phyloP scores from a whole-genome alignment of 2,888 invertebrate genomes.

The Atrina japonica region DNA sequence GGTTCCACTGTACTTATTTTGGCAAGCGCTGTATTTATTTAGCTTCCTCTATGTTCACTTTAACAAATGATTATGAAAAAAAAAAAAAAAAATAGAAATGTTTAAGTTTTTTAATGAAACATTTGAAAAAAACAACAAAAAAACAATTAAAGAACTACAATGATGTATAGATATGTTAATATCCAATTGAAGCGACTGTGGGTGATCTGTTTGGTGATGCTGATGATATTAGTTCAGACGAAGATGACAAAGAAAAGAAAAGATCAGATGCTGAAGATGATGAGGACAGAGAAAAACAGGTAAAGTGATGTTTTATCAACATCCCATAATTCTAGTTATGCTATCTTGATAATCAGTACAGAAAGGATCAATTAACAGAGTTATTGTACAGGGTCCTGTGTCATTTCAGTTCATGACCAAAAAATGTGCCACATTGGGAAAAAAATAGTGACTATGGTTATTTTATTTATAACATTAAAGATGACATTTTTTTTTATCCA shows the following conservation, averaged over 20 bases:
- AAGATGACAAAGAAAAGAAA: slow-evolving; percentile 83
- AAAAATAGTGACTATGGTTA: neutral
- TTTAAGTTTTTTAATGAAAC: no score
- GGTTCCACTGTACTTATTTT: no score
- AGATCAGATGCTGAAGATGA: slow-evolving; percentile 79
- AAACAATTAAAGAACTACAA: no score
- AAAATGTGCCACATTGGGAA: neutral
- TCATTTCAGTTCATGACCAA: neutral
- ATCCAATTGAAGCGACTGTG: slow-evolving; percentile 86
- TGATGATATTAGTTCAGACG: slow-evolving; percentile 94
- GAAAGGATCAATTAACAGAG: neutral
- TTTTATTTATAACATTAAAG: no score
- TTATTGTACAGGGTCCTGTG: neutral
- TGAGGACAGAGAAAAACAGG: slow-evolving; percentile 18
- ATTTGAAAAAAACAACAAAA: no score
- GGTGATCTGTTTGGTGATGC: slow-evolving; percentile 96
- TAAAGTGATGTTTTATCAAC: no score
- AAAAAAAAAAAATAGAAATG: no score
- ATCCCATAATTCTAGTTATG: no score
- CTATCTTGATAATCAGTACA: neutral
- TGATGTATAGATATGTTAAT: no score
- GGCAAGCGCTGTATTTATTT: no score
- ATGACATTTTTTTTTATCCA: neutral
- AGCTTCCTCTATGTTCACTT: no score
- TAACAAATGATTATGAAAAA: no score